Conservation (phyloP, 2,113 vertebrate species). For the Lucifuga dentata region DNA sequence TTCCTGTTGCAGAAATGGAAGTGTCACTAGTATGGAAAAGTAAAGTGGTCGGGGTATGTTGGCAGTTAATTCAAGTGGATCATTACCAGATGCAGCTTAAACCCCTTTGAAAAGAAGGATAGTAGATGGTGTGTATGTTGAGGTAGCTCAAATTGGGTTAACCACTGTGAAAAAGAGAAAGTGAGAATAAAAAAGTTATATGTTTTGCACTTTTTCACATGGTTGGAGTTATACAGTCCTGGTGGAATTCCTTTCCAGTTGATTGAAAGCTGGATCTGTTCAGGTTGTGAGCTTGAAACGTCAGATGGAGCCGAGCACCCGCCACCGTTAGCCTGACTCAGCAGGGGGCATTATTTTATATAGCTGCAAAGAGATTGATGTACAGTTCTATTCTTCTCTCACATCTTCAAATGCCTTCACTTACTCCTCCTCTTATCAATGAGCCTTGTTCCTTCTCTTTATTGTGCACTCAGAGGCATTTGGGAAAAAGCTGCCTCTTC, state of each 20-base stretch:
- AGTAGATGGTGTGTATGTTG: neutral
- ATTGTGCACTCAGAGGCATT: constrained; percentile 3
- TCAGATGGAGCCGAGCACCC: constrained; percentile 31
- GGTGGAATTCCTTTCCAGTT: constrained; percentile 25
- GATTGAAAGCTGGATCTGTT: constrained; percentile 55
- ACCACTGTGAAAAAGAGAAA: neutral
- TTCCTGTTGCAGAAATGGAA: too few species aligned
- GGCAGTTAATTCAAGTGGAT: neutral
- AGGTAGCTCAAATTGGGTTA: too few species aligned
- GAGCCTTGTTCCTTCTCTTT: constrained; percentile 1
- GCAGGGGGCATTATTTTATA: constrained; percentile 32
- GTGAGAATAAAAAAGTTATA: neutral
- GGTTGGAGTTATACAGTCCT: constrained; percentile 29
- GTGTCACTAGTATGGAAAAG: neutral
- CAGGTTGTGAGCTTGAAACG: constrained; percentile 38
- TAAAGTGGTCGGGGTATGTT: neutral
- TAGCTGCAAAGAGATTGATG: constrained; percentile 36
- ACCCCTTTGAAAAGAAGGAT: neutral
- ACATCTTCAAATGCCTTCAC: constrained; percentile 24
- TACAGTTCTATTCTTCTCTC: constrained; percentile 27
- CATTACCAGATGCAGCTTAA: neutral
- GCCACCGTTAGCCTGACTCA: constrained; percentile 39
- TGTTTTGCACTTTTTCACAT: neutral
- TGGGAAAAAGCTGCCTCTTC: constrained; percentile 39
- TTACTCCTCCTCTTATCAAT: constrained; percentile 39